Percentiles rank a stretch among this genome's conserved stretches.
Conservation (phyloP, 2,113 vertebrate species). For the Myanophis thanlyinensis region DNA sequence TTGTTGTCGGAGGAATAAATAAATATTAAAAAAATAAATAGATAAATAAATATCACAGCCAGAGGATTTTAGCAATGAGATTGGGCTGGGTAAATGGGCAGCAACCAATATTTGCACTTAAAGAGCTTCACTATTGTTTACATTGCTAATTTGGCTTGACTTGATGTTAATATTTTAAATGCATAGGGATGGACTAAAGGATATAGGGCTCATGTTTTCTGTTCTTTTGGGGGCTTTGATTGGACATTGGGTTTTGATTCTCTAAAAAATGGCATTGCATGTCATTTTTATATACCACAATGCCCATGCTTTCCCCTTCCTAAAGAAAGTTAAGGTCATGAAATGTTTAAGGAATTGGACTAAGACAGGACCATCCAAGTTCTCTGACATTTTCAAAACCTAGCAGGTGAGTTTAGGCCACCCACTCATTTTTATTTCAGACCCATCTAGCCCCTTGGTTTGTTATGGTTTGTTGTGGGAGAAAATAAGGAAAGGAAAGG, state of each 20-base stretch:
- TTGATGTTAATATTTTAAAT: neutral
- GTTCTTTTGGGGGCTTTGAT: neutral
- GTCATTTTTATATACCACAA: neutral
- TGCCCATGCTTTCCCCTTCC: neutral
- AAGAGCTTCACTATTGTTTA: neutral
- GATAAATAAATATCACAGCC: too few species aligned
- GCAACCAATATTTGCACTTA: neutral
- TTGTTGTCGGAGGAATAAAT: too few species aligned
- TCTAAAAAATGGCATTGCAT: too few species aligned
- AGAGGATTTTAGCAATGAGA: too few species aligned
- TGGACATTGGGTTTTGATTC: neutral
- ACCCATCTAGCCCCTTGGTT: too few species aligned
- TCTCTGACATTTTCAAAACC: neutral
- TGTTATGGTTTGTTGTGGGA: neutral
- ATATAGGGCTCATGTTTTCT: neutral
- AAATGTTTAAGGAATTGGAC: neutral
- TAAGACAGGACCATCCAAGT: neutral
- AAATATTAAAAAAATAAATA: too few species aligned
- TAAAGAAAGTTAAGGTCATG: neutral
- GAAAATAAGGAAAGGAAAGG: neutral
- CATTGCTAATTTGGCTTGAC: neutral
- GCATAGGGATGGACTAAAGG: neutral
- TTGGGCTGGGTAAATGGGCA: neutral
- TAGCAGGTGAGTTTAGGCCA: neutral
- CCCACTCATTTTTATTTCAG: too few species aligned